Base-by-base conservation (phyloP, 2,113 vertebrate genomes). In the Cheirogaleus medius region DNA sequence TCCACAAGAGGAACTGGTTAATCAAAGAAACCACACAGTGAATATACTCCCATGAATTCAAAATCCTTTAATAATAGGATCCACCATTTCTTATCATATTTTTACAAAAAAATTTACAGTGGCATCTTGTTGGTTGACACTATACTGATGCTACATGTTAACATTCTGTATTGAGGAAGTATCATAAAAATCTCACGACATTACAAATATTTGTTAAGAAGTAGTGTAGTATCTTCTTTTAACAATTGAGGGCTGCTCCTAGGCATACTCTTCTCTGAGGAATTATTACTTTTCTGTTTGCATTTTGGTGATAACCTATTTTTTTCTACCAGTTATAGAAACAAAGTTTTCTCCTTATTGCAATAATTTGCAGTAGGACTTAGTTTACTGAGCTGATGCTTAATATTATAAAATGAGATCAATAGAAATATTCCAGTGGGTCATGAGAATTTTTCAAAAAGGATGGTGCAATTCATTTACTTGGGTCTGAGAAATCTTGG, bases 1-100 rank as follows among this genome's bases (percentile, higher is more conserved):
- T 81, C 84, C 56, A 93, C 54, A 71, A 90, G 39, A 66, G 39
- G 25, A 95, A 92, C 6, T 20, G 29, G 32, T 80, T 90, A 90
- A 85, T 81, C 64, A 39, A 87, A 87, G 49, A 85, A 94, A 76
- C 39, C 17, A 94, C 13, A 81, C 29, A 80, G 23, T 27, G 13
- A 64, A 20, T 86, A 2, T 42, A 71, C 66, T 91, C 83, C 74
- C 73, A 93, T 60, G 37, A 95, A 78, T 90, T 86, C 64, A 91
- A 91, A 91, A n/a, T 78, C 27, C 84, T 97, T 96, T 93, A 94
- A 93, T 95, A 71, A 88, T 60, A 82, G 1, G 54, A 47, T 25
- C 29, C 44, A 37, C 47, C 25, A 71, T 91, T 90, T 73, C n/a
- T 92, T 96, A 71, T 74, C 92, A 88, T 37, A 83, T 10, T 96